Conservation (phyloP, 2,888 invertebrate genomes). For the Alviniconcha strummeri region DNA sequence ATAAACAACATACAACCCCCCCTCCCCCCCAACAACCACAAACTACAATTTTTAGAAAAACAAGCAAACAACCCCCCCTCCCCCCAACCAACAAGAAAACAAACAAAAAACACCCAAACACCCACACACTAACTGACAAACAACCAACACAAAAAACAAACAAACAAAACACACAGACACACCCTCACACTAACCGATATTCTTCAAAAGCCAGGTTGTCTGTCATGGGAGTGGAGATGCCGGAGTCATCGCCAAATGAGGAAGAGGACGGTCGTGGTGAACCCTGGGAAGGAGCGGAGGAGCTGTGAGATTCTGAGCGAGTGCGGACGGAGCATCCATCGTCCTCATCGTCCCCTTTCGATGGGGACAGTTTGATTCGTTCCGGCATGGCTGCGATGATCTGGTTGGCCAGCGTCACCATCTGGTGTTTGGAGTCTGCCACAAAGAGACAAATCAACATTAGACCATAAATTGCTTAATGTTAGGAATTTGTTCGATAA, state of each 20-base stretch:
- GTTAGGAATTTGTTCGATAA: no score
- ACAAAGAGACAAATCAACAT: background rate
- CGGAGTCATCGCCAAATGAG: slow-evolving; percentile 74
- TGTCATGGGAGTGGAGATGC: slow-evolving; percentile 71
- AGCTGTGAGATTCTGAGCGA: slow-evolving; percentile 85
- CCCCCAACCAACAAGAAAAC: no score
- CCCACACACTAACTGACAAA: no score
- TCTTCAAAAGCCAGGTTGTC: slow-evolving; percentile 70
- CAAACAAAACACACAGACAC: background rate
- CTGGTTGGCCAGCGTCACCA: slow-evolving; percentile 91
- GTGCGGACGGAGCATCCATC: slow-evolving; percentile 53
- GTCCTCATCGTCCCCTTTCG: slow-evolving; percentile 55
- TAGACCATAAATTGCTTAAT: no score
- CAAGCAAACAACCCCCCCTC: no score
- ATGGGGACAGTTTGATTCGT: slow-evolving; percentile 88
- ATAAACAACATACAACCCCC: no score
- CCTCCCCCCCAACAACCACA: no score
- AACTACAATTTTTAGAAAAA: no score
- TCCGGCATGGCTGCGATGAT: slow-evolving; percentile 99
- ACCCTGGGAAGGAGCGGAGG: slow-evolving; percentile 64
- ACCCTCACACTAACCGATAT: slow-evolving; percentile 57
- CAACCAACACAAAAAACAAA: background rate
- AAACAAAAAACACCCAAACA: no score
- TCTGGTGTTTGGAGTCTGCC: slow-evolving; percentile 61
- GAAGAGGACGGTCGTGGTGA: slow-evolving; percentile 59